A percentile compares a stretch with the other conserved stretches of the same genome.
phyloP scores from a whole-genome alignment of 2,797 vertebrate genomes.

The Anguilla anguilla region DNA sequence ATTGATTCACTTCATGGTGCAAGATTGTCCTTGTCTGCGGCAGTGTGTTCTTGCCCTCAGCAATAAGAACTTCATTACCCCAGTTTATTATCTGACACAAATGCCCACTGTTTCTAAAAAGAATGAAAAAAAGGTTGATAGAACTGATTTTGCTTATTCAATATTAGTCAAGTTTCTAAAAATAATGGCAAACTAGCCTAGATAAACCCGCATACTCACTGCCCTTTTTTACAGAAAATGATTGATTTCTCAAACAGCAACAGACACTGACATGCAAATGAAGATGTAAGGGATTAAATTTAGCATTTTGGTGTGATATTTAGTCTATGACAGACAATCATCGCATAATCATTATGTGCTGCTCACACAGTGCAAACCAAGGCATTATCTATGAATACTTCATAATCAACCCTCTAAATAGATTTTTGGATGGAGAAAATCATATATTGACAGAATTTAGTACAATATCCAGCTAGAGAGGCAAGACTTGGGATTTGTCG shows the following conservation, averaged over 20 bases:
- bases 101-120: neutral
- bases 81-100: conserved; percentile 61
- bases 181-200: neutral
- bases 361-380: neutral
- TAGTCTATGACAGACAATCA: conserved; percentile 4
- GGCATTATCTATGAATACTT: conserved; percentile 4
- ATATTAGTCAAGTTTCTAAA: neutral
- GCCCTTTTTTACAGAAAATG: conserved; percentile 61
- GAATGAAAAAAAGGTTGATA: neutral
- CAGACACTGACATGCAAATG: conserved; percentile 39
- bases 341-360: neutral
- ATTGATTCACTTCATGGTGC: conserved; percentile 46
- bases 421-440: neutral
- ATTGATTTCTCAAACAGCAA: conserved; percentile 63
- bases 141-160: neutral
- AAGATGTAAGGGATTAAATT: conserved; percentile 53
- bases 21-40: conserved; percentile 62
- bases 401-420: neutral
- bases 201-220: conserved; percentile 55
- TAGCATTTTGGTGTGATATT: conserved; percentile 41
- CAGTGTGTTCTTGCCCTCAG: conserved; percentile 63
- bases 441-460: neutral
- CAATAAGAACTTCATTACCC: conserved; percentile 60
- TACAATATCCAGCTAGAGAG: neutral
- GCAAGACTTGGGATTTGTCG: neutral